Conservation (phyloP, 2,113 vertebrate species). For the Crotalus viridis region DNA sequence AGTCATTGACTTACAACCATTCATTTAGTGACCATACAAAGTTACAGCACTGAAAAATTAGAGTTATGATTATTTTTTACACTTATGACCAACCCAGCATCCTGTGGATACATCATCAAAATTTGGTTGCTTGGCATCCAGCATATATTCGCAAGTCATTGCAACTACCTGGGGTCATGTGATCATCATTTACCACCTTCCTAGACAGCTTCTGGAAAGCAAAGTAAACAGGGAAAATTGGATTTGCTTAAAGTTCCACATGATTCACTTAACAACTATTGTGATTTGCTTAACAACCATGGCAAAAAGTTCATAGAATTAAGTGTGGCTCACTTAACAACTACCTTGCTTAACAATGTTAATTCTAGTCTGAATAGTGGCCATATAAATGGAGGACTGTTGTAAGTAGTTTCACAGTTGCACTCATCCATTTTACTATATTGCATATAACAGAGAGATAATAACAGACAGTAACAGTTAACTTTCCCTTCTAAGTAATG, state of each 20-base stretch:
- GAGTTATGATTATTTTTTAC: too few species aligned
- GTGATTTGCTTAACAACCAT: neutral
- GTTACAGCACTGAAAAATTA: too few species aligned
- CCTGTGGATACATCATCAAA: neutral
- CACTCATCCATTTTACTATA: neutral
- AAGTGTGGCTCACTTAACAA: too few species aligned
- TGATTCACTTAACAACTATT: neutral
- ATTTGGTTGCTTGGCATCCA: neutral
- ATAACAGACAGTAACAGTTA: accelerated
- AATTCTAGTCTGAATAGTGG: too few species aligned
- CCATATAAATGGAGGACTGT: too few species aligned
- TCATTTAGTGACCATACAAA: too few species aligned
- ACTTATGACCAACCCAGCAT: too few species aligned
- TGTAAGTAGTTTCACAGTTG: conserved; percentile 7
- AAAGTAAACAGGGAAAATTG: neutral
- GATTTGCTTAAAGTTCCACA: neutral
- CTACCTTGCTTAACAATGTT: too few species aligned
- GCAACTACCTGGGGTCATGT: neutral
- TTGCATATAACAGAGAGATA: neutral
- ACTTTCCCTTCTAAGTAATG: neutral
- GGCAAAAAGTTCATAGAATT: neutral
- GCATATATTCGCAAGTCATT: neutral
- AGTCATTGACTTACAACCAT: neutral
- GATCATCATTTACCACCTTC: neutral
- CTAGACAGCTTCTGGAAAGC: neutral